Base-by-base conservation (phyloP, 2,888 invertebrate species). In the Tipula vernalis region DNA sequence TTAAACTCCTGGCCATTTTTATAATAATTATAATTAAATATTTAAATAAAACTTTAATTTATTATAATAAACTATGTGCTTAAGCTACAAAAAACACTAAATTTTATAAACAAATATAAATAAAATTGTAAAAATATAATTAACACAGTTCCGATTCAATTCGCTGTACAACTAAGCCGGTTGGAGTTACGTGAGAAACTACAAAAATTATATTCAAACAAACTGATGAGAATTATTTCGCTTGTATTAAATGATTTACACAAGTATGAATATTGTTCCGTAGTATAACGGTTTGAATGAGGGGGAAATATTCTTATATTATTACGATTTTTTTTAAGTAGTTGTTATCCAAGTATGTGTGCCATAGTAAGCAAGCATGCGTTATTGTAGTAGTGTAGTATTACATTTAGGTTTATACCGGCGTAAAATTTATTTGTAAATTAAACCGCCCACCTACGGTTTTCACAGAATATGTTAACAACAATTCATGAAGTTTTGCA, bases 1-100 rank as follows among this genome's bases (percentile, higher is more conserved):
- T 85, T 47, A 87, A 51, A 42, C 86, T 87, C 28, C 87, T 83
- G 36, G 87, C 87, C 87, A 87, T 87, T 71, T 87, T 87, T 51
- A 10, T 28, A 5, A n/a, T 3, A 10, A 12, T 87, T 51, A 10
- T 28, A 5, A n/a, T 3, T 28, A 12, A 8, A 15, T 51, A 51
- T 15, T 71, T 71, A 57, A 57, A 28, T 28, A 71, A 13, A 15
- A n/a, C 0, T 15, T 57, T 8, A 57, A n/a, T 57, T 57, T 57
- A 71, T 28, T 28, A 71, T 10, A 28, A 71, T 57, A 1, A 1
- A 44, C 6, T 39, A 6, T 44, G 41, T 3, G 5, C 13, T 47
- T 5, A 15, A 57, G 18, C 18, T 57, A 15, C 18, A 41, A 13
- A 42, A 41, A 42, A 85, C 39, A 84, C 39, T 39, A 39, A 39